Evolutionary conservation across 2,797 vertebrate species (phyloP), one percentile per base, ranked within the genome.

Genomic region (Gadopsis bispinosus): DNA sequence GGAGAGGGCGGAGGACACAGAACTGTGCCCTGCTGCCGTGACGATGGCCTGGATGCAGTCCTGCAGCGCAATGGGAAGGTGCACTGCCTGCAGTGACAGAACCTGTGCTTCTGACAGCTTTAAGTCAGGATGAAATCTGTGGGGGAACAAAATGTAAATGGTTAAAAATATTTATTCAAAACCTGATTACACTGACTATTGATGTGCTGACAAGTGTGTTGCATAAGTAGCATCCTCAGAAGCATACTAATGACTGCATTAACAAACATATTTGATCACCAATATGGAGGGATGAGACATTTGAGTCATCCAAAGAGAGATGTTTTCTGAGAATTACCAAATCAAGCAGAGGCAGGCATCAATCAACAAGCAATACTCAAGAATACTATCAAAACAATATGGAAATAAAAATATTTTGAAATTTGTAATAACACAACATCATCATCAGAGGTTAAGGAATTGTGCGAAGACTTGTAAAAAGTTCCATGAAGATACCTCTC

Each of bases 1-100:
- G 39, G 93, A 94, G 73, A 99, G 89, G 80, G 96, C 96, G 54
- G 95, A 90, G 79, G 95, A 96, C 76, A 97, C 98, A 7, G 95
- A 96, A 41, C 89, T 87, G 90, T 99, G 98, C 63, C 95, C 96
- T 8, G 79, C 85, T 35, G 98, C 98, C 3, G 88, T 94, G 84
- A 86, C 64, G 2, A 99, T 93, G 78, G 94, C 93, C 82, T 90
- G 89, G 82, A 98, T 91, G 88, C 97, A 98, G 83, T 96, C 95
- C 84, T 92, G 94, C 74, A 99, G 93, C 2, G 96, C 96, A 5
- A 73, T 90, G 9, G 89, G 91, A 39, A 91, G 83, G 71, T 96
- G 94, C 11, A 94, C 94, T 7, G 94, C 90, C 89, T 89, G 95
- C 69, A 99, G 89, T 8, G 86, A 86, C 79, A 95, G 69, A 41